These are phyloP conservation scores for Lanistes nyassanus DNA, from an alignment of 1,140 invertebrate genomes.

Conservation along the genomic window DNA sequence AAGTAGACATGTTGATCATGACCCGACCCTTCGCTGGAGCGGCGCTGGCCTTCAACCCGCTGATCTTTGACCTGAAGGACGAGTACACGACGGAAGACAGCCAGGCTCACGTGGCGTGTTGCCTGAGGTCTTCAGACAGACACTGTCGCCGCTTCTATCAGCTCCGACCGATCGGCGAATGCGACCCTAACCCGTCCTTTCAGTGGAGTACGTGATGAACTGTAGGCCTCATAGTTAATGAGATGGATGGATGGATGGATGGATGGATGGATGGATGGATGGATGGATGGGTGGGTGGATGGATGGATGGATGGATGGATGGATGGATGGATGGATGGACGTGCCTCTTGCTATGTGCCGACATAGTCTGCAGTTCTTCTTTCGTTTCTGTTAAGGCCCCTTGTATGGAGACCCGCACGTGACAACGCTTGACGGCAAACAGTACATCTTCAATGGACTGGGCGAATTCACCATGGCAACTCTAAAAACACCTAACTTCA, in stretches of 20 bases:
- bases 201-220: too few species aligned
- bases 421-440: slow-evolving; percentile 87
- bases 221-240: too few species aligned
- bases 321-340: too few species aligned
- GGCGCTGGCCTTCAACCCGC: neutral
- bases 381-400: too few species aligned
- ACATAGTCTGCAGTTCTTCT: too few species aligned
- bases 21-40: neutral
- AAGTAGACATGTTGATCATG: neutral
- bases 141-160: neutral
- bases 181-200: neutral
- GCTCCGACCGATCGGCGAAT: neutral
- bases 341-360: too few species aligned
- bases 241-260: too few species aligned
- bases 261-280: too few species aligned
- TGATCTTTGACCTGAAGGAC: neutral
- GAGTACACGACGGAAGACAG: neutral
- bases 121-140: neutral
- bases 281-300: too few species aligned
- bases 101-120: neutral
- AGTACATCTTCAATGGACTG: slow-evolving; percentile 95
- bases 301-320: too few species aligned
- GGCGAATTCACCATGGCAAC: slow-evolving; percentile 79
- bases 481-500: slow-evolving; percentile 10
- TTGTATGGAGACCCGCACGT: slow-evolving; percentile 87